Conservation (phyloP, 2,797 vertebrate species). For the Neosalanx taihuensis region DNA sequence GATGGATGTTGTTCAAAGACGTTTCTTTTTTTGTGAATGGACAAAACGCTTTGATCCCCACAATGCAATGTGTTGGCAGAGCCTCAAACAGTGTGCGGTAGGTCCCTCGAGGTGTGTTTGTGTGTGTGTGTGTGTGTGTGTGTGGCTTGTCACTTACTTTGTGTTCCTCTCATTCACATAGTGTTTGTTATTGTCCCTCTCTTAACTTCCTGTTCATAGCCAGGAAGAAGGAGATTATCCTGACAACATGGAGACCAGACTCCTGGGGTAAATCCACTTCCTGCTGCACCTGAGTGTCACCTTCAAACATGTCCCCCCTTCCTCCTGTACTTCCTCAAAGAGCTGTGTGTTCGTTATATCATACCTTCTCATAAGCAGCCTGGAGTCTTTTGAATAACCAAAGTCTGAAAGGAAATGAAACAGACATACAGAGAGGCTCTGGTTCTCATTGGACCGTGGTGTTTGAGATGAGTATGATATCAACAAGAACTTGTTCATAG, state of each 20-base stretch:
- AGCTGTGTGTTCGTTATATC: neutral
- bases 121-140: conserved; percentile 26
- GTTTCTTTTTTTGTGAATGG: conserved; percentile 15
- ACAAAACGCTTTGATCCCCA: conserved; percentile 21
- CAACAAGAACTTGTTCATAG: neutral
- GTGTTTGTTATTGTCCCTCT: conserved; percentile 11
- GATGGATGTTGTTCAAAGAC: neutral
- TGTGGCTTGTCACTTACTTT: neutral
- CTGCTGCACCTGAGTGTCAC: conserved; percentile 20
- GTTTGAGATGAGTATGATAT: neutral
- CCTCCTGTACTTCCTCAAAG: neutral
- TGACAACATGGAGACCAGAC: conserved; percentile 30
- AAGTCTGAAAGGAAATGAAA: too few relatives aligned
- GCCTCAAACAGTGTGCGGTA: conserved; percentile 6
- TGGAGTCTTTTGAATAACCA: neutral
- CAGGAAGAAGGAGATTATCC: conserved; percentile 22
- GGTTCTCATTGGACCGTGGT: neutral
- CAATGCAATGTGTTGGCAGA: conserved; percentile 5
- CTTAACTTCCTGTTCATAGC: conserved; percentile 21
- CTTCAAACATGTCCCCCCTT: neutral
- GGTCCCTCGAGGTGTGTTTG: neutral
- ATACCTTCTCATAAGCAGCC: neutral
- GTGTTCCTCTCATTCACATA: neutral
- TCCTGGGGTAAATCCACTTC: conserved; percentile 34
- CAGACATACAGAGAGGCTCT: neutral